phyloP scores from a whole-genome alignment of 2,888 invertebrate species.

The Leptura quadrifasciata region DNA sequence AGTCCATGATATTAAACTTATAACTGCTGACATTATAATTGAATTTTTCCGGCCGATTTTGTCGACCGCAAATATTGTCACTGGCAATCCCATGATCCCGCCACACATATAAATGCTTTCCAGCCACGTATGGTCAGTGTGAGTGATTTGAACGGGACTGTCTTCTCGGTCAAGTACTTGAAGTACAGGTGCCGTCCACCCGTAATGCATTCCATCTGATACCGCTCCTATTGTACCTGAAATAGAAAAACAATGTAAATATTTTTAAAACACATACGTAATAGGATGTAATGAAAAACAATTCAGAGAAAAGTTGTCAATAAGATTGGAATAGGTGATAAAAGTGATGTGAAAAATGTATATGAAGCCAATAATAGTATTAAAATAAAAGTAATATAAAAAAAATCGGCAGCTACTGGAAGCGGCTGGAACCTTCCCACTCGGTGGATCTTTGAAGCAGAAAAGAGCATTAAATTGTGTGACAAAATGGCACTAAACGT shows the following conservation, averaged over 20 bases:
- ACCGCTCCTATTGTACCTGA: slow-evolving; percentile 72
- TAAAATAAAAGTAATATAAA: too few relatives aligned
- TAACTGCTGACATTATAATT: slow-evolving; percentile 69
- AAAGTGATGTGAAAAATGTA: too few relatives aligned
- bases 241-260: slow-evolving; percentile 53
- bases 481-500: too few relatives aligned
- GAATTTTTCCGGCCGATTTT: slow-evolving; percentile 69
- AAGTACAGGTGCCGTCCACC: slow-evolving; percentile 72
- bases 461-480: too few relatives aligned
- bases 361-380: too few relatives aligned
- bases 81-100: slow-evolving; percentile 68
- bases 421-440: too few relatives aligned
- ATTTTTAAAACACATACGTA: too few relatives aligned
- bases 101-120: slow-evolving; percentile 67
- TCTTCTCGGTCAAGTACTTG: slow-evolving; percentile 65
- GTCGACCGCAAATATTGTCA: slow-evolving; percentile 69
- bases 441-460: too few relatives aligned
- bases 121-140: slow-evolving; percentile 64
- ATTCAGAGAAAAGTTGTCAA: too few relatives aligned
- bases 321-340: too few relatives aligned
- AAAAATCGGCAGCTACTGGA: too few relatives aligned
- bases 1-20: slow-evolving; percentile 70
- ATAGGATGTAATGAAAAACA: too few relatives aligned
- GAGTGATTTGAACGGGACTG: slow-evolving; percentile 66
- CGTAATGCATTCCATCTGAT: slow-evolving; percentile 73